Evolutionary conservation across 2,113 vertebrate species (phyloP), one percentile per base, ranked within the genome.

Genomic region (Garra rufa): DNA sequence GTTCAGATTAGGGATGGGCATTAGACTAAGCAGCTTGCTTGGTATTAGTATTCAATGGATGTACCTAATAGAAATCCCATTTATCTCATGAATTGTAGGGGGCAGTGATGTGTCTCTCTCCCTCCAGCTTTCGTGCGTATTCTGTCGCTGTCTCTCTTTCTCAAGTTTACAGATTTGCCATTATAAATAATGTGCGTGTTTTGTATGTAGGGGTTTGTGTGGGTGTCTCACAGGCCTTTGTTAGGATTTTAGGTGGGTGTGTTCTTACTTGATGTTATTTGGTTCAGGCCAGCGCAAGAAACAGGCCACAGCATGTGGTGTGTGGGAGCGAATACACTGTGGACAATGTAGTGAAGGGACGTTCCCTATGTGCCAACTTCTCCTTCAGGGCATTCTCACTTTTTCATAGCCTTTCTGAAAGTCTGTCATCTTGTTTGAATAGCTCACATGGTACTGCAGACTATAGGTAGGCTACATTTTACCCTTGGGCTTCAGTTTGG

Each of bases 21-120:
- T 82, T 78, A 75, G 63, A 74, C 67, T 87, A 85, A 87, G 83
- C 83, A 78, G 86, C 83, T 84, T 85, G 81, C 70, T 52, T 44
- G 84, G 79, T 38, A 83, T 85, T 89, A 84, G 43, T 71, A 78
- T 87, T 84, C 74, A 85, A 78, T 82, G 24, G 19, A 79, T 82
- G 63, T 28, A 71, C 77, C 63, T 87, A 85, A 78, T 85, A 70
- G 74, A 55, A 88, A 85, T 83, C 69, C 24, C 55, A 17, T 59
- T 73, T 65, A 76, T 84, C 77, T 67, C 63, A 17, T 81, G 78
- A 70, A 59, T 76, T 77, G 63, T 52, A 15, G 41, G 3, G n/a
- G 57, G 28, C 30, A 76, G 14, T 63, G 28, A 69, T 81, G 67
- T 81, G 59, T 30, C 24, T 75, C 41, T 69, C 82, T 87, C 43